Evolutionary conservation across 2,888 invertebrate genomes (phyloP), one percentile per base, ranked within the genome.

Genomic region (Danaus chrysippus): DNA sequence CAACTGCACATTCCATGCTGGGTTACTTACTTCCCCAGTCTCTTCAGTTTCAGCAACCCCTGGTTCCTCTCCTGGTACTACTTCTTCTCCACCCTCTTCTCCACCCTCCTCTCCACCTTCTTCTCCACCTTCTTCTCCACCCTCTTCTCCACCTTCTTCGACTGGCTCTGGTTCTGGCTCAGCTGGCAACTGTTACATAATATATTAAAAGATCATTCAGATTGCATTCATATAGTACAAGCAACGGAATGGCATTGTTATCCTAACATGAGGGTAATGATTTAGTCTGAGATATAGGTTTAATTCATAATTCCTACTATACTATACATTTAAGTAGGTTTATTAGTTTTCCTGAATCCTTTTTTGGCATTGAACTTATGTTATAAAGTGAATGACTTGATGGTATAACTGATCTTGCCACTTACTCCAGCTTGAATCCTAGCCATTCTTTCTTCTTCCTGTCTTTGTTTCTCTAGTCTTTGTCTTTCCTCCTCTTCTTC

Each of bases 401-500:
- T 15, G 1, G 9, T 17, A 49, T 17, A 10, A 5, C 11, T 1
- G 10, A 10, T 49, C 10, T 49, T 49, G 9, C 1, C 10, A 15
- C 75, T 70, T 63, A 90, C 91, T 67, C 90, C 90, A 43, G 87
- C 88, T 57, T 85, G 84, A 0, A 91, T 81, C 55, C 90, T 78
- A 11, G 87, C 87, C 83, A 91, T 86, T 41, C 82, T 75, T 64
- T 84, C 89, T 11, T 90, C 89, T 1, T 91, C 90, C 43, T 74
- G 71, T 0, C 76, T 72, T 64, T 83, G 74, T 58, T 88, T 89
- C 68, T 86, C 86, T 0, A 63, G 8, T 9, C 73, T 64, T 1
- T 71, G 72, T 1, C 76, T 71, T 11, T 89, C 90, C 53, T 87
- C 89, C 15, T 81, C 84, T 0, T 77, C 87, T 57, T 86, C 82